Evolutionary conservation across 2,113 vertebrate genomes (phyloP).

Genomic region (Amblyornis subalaris): DNA sequence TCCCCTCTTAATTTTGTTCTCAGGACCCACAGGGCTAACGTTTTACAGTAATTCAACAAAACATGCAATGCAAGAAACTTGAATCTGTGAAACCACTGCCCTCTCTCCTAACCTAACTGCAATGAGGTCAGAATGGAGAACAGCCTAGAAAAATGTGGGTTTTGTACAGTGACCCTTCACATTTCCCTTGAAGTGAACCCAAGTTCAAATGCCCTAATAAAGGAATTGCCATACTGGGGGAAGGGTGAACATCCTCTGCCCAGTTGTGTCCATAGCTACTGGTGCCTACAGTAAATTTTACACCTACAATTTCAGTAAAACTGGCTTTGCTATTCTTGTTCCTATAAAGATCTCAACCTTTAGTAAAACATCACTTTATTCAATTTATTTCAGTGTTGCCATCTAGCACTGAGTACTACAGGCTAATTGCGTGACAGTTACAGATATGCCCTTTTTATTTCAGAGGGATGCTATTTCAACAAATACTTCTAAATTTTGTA

Average conservation of each 20-base stretch:
- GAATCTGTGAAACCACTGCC: constrained; percentile 8
- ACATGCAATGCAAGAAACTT: not conserved
- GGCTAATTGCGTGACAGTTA: not conserved
- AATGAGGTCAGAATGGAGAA: not conserved
- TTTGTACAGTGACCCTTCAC: not conserved
- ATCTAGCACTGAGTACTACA: not conserved
- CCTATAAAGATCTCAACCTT: not conserved
- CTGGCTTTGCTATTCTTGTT: not conserved
- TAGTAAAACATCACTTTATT: not conserved
- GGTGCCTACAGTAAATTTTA: not conserved
- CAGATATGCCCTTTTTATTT: not conserved
- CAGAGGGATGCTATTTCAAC: not conserved
- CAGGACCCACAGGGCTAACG: constrained; percentile 19
- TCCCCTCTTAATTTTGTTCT: constrained; percentile 31
- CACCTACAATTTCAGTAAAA: not conserved
- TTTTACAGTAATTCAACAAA: constrained; percentile 7
- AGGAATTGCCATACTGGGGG: not conserved
- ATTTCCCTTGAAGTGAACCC: not conserved
- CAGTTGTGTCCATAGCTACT: not conserved
- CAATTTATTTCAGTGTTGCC: not conserved
- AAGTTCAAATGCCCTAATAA: not conserved
- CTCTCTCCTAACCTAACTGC: not conserved
- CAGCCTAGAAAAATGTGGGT: not conserved
- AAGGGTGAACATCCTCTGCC: not conserved
- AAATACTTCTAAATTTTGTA: not conserved